A percentile compares a stretch with the other conserved stretches of the same genome.
These are phyloP conservation scores for Nasua narica DNA, from an alignment of 2,797 vertebrate species.

Conservation along the genomic window DNA sequence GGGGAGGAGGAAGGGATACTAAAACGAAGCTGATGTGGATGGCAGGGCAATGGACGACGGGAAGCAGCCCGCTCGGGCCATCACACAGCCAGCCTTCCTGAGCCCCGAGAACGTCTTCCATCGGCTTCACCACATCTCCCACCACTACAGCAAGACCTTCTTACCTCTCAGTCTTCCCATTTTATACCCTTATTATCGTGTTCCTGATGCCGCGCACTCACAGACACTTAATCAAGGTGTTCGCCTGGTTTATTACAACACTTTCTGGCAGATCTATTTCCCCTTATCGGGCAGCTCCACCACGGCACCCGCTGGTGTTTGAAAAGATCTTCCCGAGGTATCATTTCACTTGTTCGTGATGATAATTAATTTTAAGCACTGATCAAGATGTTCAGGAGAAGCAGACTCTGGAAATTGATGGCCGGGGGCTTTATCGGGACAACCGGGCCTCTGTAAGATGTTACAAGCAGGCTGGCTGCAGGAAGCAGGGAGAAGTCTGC, in stretches of 20 bases:
- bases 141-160: not conserved
- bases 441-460: not conserved
- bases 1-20: not conserved
- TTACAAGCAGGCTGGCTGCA: not conserved
- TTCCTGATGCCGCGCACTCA: not conserved
- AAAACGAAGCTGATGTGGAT: not conserved
- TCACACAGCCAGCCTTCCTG: not conserved
- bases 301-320: not conserved
- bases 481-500: not conserved
- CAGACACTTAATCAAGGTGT: slow-evolving; percentile 61
- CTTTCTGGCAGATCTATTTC: slow-evolving; percentile 3
- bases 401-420: slow-evolving; percentile 37
- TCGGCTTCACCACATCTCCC: not conserved
- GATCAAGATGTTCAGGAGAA: slow-evolving; percentile 60
- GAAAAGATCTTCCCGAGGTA: slow-evolving; percentile 27
- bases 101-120: not conserved
- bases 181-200: slow-evolving; percentile 10
- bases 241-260: slow-evolving; percentile 45
- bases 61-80: not conserved
- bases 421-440: not conserved
- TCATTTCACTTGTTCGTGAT: slow-evolving; percentile 30
- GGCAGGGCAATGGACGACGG: rapidly evolving
- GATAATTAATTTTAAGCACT: slow-evolving; percentile 65
- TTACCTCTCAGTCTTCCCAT: slow-evolving; percentile 22
- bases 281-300: slow-evolving; percentile 59